phyloP scores from a whole-genome alignment of 2,888 invertebrate genomes.

The Adelognathus sp. region DNA sequence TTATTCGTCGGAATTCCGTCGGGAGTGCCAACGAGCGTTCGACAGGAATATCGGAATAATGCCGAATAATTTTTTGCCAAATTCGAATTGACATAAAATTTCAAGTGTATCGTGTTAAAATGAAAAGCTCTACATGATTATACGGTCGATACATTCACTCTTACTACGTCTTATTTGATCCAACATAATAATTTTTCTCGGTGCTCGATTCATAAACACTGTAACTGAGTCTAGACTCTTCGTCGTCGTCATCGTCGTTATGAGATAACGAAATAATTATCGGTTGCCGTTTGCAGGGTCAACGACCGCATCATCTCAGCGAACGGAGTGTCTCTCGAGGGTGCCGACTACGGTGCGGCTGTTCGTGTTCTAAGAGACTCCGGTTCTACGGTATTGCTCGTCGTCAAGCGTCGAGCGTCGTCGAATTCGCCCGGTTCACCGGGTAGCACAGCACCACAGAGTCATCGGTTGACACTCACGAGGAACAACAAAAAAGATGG shows the following conservation, averaged over 20 bases:
- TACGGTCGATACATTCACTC: no score
- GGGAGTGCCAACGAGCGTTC: no score
- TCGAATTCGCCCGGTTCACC: slow-evolving; percentile 81
- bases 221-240: slow-evolving; percentile 4
- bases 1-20: no score
- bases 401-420: slow-evolving; percentile 91
- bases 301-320: slow-evolving; percentile 99
- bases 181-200: neutral
- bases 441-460: slow-evolving; percentile 81
- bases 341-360: slow-evolving; percentile 97
- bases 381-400: slow-evolving; percentile 93
- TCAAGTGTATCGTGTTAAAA: no score
- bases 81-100: no score
- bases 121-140: no score
- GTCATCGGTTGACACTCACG: slow-evolving; percentile 92
- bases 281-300: slow-evolving; percentile 85
- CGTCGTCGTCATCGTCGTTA: no score
- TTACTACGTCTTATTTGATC: neutral
- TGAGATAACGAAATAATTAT: neutral
- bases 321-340: slow-evolving; percentile 97
- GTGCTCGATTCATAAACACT: neutral
- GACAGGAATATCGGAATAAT: no score
- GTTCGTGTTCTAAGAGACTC: slow-evolving; percentile 95
- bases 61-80: no score
- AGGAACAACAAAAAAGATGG: slow-evolving; percentile 98